Conservation (phyloP, 2,797 vertebrate species). For the Chloroceryle amazona region DNA sequence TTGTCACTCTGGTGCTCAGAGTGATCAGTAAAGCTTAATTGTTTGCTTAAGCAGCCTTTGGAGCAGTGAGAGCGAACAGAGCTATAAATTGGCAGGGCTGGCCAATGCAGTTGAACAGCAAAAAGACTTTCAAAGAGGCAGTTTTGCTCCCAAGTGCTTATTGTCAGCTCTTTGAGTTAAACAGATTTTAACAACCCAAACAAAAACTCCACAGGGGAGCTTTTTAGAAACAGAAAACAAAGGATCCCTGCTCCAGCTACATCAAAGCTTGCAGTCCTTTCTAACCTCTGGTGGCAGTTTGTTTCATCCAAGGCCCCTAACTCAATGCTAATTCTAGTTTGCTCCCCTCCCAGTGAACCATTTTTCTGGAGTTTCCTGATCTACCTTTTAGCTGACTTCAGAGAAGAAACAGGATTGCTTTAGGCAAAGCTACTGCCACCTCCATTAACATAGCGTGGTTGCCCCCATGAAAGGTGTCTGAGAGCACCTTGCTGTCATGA, state of each 20-base stretch:
- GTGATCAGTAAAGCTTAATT: constrained; percentile 41
- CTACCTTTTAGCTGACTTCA: neutral
- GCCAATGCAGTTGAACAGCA: constrained; percentile 25
- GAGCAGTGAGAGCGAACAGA: neutral
- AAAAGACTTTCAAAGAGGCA: constrained; percentile 62
- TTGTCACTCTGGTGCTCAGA: neutral
- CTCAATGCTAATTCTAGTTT: neutral
- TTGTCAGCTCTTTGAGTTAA: constrained; percentile 66
- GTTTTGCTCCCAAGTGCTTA: constrained; percentile 59
- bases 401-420: neutral
- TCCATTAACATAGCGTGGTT: neutral
- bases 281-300: constrained; percentile 40
- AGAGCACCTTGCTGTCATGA: neutral
- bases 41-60: constrained; percentile 61
- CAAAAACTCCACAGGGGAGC: constrained; percentile 63
- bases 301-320: constrained; percentile 30
- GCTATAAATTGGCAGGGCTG: constrained; percentile 45
- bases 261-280: constrained; percentile 40
- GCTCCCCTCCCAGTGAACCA: neutral
- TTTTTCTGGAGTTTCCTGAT: neutral
- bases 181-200: constrained; percentile 73
- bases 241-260: constrained; percentile 31
- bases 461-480: neutral
- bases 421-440: neutral
- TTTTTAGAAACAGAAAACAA: constrained; percentile 52